Percentiles rank a stretch among this genome's conserved stretches.
Conservation (phyloP, 2,797 vertebrate genomes). For the Fistularia commersonii region DNA sequence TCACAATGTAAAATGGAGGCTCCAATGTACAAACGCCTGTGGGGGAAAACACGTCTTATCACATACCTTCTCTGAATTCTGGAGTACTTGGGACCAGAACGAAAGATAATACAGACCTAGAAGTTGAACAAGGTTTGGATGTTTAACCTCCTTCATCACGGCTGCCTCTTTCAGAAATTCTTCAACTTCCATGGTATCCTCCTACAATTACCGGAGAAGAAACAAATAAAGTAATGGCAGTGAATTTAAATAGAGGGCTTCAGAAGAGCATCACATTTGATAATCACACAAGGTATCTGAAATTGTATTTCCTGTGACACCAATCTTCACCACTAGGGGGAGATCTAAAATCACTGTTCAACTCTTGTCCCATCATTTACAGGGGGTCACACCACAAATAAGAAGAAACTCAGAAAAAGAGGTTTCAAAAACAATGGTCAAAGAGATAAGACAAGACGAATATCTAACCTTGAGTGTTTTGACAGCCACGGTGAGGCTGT, state of each 20-base stretch:
- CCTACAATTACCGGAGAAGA: conserved; percentile 67
- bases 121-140: conserved; percentile 91
- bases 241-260: background rate
- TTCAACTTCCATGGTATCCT: conserved; percentile 99
- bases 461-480: conserved; percentile 91
- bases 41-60: background rate
- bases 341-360: conserved; percentile 19
- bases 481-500: conserved; percentile 95
- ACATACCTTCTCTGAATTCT: too few species aligned
- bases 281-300: background rate
- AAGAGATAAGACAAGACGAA: background rate
- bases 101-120: conserved; percentile 66
- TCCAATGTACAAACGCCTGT: conserved; percentile 96
- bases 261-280: background rate
- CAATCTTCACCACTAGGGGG: conserved; percentile 56
- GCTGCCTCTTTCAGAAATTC: conserved; percentile 98
- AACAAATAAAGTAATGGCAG: background rate
- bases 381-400: background rate
- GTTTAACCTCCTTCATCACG: conserved; percentile 99
- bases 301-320: conserved; percentile 13
- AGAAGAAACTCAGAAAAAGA: background rate
- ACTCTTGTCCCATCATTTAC: background rate
- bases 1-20: conserved; percentile 98
- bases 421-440: background rate
- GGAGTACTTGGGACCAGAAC: background rate